A percentile compares a stretch with the other conserved stretches of the same genome.
These are phyloP conservation scores for Clivina fossor DNA, from an alignment of 2,888 invertebrate genomes.

Conservation along the genomic window DNA sequence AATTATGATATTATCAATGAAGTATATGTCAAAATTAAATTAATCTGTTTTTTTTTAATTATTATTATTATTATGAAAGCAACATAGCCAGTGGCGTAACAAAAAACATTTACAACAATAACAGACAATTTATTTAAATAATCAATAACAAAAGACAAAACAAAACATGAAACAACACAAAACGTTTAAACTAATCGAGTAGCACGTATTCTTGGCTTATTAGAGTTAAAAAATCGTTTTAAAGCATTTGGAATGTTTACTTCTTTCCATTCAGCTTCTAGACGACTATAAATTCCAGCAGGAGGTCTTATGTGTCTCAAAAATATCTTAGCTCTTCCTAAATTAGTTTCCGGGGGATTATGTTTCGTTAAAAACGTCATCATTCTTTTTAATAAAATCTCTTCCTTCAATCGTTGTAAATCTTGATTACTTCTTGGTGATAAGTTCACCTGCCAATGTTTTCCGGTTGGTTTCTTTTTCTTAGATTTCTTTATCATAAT, in stretches of 20 bases:
- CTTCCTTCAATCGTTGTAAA: constrained; percentile 82
- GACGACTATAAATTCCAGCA: constrained; percentile 73
- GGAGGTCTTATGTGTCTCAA: constrained; percentile 46
- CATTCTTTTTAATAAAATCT: constrained; percentile 72
- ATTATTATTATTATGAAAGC: too few relatives aligned
- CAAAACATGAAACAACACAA: too few relatives aligned
- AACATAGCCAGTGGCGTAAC: too few relatives aligned
- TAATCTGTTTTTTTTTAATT: too few relatives aligned
- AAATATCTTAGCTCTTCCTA: constrained; percentile 46
- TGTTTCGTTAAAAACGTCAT: constrained; percentile 62
- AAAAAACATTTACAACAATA: too few relatives aligned
- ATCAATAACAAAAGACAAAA: not conserved
- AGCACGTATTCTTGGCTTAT: constrained; percentile 11
- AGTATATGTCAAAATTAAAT: too few relatives aligned
- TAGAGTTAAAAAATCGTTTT: constrained; percentile 4
- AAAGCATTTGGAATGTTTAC: constrained; percentile 22
- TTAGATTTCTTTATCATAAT: not conserved
- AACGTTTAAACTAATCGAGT: constrained; percentile 3
- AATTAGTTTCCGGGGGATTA: constrained; percentile 45
- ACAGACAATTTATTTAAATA: not conserved
- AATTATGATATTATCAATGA: too few relatives aligned
- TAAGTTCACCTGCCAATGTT: constrained; percentile 74
- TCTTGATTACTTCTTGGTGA: constrained; percentile 86
- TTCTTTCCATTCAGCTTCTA: constrained; percentile 80
- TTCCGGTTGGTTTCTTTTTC: constrained; percentile 40